These are phyloP conservation scores for Parnassius orleans DNA, from an alignment of 2,888 invertebrate genomes.

Conservation along the genomic window DNA sequence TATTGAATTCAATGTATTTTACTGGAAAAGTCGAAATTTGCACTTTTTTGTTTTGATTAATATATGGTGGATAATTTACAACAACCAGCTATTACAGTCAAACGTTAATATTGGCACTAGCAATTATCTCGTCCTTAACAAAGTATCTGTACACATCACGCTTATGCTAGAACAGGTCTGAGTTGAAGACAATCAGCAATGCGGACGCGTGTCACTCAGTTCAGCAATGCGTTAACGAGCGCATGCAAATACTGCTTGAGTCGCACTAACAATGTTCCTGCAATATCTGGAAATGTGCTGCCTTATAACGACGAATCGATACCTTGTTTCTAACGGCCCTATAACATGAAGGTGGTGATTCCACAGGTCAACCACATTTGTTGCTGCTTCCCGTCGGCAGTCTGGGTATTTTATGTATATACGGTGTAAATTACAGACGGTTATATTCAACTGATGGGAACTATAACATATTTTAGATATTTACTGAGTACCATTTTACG, in stretches of 20 bases:
- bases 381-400: no score
- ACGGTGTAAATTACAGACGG: no score
- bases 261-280: slow-evolving; percentile 63
- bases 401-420: no score
- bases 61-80: no score
- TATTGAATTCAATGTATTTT: no score
- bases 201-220: slow-evolving; percentile 67
- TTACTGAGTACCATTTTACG: no score
- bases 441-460: no score
- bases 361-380: no score
- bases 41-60: no score
- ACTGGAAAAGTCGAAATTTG: no score
- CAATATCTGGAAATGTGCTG: slow-evolving; percentile 6
- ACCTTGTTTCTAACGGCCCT: neutral
- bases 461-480: no score
- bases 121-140: slow-evolving; percentile 9
- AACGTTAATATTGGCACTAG: neutral
- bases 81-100: neutral
- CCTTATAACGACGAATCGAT: slow-evolving; percentile 4
- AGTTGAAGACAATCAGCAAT: slow-evolving; percentile 57
- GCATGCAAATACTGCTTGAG: slow-evolving; percentile 69
- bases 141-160: slow-evolving; percentile 20
- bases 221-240: slow-evolving; percentile 75
- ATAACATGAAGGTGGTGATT: no score
- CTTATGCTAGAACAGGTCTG: slow-evolving; percentile 9